A percentile compares a stretch with the other conserved stretches of the same genome.
These are phyloP conservation scores for Peromyscus eremicus DNA, from an alignment of 2,797 vertebrate genomes.

Conservation along the genomic window DNA sequence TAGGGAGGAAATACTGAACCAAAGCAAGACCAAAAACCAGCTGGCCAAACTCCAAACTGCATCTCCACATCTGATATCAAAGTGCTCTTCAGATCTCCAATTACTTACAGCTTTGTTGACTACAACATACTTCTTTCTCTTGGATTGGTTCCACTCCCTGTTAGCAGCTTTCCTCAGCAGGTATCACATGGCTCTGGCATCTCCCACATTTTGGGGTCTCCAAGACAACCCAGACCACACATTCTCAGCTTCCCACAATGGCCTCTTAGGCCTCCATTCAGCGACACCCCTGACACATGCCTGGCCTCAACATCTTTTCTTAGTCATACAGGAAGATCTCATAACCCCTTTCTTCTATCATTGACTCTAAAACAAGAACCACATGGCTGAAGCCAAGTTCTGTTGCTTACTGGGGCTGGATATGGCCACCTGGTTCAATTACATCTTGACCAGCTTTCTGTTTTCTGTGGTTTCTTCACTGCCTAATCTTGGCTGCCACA, in stretches of 20 bases:
- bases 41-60: background rate
- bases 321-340: background rate
- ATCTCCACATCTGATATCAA: background rate
- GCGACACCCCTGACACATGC: background rate
- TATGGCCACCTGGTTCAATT: background rate
- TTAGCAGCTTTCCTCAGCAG: background rate
- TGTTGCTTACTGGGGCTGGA: background rate
- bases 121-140: background rate
- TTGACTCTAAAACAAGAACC: background rate
- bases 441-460: background rate
- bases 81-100: background rate
- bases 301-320: background rate
- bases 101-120: background rate
- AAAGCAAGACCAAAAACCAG: background rate
- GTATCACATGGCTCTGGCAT: background rate
- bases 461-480: background rate
- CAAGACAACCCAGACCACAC: background rate
- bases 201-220: background rate
- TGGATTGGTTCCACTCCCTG: background rate
- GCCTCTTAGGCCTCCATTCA: background rate
- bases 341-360: background rate
- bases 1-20: background rate
- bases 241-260: background rate
- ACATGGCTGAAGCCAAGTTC: background rate
- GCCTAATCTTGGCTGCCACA: background rate